Evolutionary conservation across 2,888 invertebrate genomes (phyloP), one percentile per base, ranked within the genome.

Genomic region (Euzophera pinguis): DNA sequence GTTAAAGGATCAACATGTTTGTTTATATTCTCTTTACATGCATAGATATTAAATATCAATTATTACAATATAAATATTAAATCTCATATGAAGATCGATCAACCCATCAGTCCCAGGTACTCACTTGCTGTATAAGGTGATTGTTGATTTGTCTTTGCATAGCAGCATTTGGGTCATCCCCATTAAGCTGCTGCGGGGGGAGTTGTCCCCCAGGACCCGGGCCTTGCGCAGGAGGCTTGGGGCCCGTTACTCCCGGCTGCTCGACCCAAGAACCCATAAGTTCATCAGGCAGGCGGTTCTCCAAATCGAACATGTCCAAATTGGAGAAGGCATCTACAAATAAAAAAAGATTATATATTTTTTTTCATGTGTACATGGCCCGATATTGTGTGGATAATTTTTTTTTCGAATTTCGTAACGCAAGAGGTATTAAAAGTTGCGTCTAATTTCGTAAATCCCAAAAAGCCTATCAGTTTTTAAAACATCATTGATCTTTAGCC

Each of bases 281-380:
- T 85, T 97, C 97, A 89, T 97, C 97, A 43, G 97, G 97, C 69
- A 98, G 93, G 85, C 97, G 95, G 87, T 97, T 96, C 87, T 97
- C 97, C 84, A 97, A 92, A 89, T 96, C 96, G 82, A 95, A 95
- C 93, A 96, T 95, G 78, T 95, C 95, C 62, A 94, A 93, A 90
- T 95, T 95, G 65, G 95, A 94, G 82, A 95, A 93, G 81, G 95
- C 93, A 92, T 95, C 96, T 94, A 87, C 63, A 73, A 81, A 78
- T 56, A 80, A 72, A 66, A 0, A 59, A 67, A 57, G 60, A 42
- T 32, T 3, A 22, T 22, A 22, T 22, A 22, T 3, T 22, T 3
- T 22, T 5, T 22, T 22, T 2, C 22, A 22, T 22, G 22, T 22
- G 2, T 3, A 5, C 22, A 3, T n/a, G n/a, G n/a, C n/a, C n/a